A percentile compares a stretch with the other conserved stretches of the same genome.
phyloP scores from a whole-genome alignment of 1,140 invertebrate genomes.

The Drosophila kohkoa region DNA sequence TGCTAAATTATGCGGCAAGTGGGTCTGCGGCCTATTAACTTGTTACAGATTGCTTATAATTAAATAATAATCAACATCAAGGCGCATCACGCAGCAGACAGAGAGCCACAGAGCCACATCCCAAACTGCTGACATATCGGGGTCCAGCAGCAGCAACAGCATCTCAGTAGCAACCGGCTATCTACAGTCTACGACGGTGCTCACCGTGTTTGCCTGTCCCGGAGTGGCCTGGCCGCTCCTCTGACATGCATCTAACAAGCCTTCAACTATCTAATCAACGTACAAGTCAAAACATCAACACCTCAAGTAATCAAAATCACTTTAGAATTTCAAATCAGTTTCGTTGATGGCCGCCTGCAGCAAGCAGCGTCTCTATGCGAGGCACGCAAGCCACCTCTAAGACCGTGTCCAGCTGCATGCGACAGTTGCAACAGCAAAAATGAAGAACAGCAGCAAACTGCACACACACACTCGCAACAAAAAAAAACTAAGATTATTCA shows the following conservation, averaged over 20 bases:
- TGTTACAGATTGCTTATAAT: conserved; percentile 82
- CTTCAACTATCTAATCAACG: conserved; percentile 80
- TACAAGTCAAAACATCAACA: conserved; percentile 84
- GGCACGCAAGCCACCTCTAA: conserved; percentile 49
- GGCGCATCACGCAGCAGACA: conserved; percentile 45
- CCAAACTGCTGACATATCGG: neutral
- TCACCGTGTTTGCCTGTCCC: neutral
- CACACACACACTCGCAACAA: conserved; percentile 17
- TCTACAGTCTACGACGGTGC: neutral
- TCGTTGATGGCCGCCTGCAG: conserved; percentile 40
- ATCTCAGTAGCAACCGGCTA: neutral
- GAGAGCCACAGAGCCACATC: too few species aligned
- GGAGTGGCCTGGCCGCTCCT: neutral
- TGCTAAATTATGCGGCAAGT: conserved; percentile 65
- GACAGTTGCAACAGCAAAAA: conserved; percentile 51
- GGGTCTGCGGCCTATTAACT: conserved; percentile 65
- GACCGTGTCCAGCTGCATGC: conserved; percentile 36
- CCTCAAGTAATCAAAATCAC: conserved; percentile 83
- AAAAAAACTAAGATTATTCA: conserved; percentile 75
- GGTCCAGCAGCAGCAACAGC: too few species aligned
- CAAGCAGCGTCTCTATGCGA: conserved; percentile 46
- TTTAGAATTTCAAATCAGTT: conserved; percentile 83
- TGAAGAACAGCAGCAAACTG: conserved; percentile 25
- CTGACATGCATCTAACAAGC: conserved; percentile 82
- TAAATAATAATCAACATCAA: conserved; percentile 79